Percentiles rank a stretch among this genome's conserved stretches.
Conservation (phyloP, 2,888 invertebrate genomes). For the Agrilus cyanescens region DNA sequence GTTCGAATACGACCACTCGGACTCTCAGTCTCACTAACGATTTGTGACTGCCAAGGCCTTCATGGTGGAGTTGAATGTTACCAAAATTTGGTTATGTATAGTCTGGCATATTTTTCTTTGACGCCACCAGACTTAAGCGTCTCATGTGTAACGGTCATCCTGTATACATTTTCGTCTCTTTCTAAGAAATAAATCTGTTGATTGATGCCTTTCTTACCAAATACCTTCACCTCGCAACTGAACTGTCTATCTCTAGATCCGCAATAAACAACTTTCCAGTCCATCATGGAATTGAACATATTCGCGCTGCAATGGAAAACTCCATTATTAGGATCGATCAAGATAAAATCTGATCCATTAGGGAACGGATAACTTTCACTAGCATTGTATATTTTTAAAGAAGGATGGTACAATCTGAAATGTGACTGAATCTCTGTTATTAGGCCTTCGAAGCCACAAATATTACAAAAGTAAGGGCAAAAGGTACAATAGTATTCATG, state of each 20-base stretch:
- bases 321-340: conserved; percentile 7
- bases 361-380: conserved; percentile 9
- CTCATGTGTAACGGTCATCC: conserved; percentile 5
- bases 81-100: conserved; percentile 2
- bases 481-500: conserved; percentile 11
- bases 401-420: conserved; percentile 11
- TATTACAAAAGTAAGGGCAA: conserved; percentile 8
- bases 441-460: conserved; percentile 9
- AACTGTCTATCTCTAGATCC: conserved; percentile 10
- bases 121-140: conserved; percentile 6
- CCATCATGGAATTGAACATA: conserved; percentile 6
- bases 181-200: conserved; percentile 9
- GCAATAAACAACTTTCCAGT: conserved; percentile 12
- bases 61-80: no score
- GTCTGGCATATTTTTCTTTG: conserved; percentile 10
- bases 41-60: no score
- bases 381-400: conserved; percentile 8
- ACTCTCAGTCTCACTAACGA: no score
- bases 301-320: conserved; percentile 11
- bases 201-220: conserved; percentile 7
- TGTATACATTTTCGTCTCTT: conserved; percentile 8
- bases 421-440: conserved; percentile 8
- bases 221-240: conserved; percentile 10
- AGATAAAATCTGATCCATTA: conserved; percentile 9
- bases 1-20: no score